phyloP scores from a whole-genome alignment of 2,797 vertebrate species.

The Tokudaia tokunoshimensis region DNA sequence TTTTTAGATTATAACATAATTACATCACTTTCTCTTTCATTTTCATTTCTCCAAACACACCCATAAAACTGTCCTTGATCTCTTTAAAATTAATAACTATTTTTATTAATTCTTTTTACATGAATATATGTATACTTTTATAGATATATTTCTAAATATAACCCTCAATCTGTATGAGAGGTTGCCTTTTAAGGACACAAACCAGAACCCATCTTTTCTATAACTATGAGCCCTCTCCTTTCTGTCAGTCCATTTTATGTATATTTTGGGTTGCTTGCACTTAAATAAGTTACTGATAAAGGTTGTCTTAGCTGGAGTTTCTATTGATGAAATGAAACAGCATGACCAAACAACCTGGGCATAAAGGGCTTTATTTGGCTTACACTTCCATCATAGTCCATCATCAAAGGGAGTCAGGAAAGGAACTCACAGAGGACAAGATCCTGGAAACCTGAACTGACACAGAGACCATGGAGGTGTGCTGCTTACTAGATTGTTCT shows the following conservation, averaged over 20 bases:
- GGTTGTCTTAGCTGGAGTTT: background rate
- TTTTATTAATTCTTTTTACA: background rate
- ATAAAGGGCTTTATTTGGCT: background rate
- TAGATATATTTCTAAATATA: background rate
- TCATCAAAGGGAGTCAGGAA: background rate
- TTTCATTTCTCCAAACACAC: background rate
- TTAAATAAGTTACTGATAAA: background rate
- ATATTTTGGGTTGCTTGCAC: background rate
- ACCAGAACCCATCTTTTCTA: background rate
- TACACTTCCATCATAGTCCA: background rate
- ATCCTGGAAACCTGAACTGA: background rate
- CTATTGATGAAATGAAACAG: background rate
- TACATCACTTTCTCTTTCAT: background rate
- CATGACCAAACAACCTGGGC: background rate
- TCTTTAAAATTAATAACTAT: background rate
- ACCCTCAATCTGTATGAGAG: background rate
- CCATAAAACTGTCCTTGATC: background rate
- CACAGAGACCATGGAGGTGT: background rate
- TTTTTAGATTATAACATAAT: background rate
- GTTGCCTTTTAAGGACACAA: background rate
- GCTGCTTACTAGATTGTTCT: background rate
- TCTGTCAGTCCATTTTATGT: background rate
- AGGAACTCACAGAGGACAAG: background rate
- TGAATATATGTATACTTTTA: background rate
- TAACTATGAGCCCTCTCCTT: background rate